Percentiles rank a stretch among this genome's conserved stretches.
Conservation (phyloP, 2,888 invertebrate genomes). For the Eumerus sabulonum region DNA sequence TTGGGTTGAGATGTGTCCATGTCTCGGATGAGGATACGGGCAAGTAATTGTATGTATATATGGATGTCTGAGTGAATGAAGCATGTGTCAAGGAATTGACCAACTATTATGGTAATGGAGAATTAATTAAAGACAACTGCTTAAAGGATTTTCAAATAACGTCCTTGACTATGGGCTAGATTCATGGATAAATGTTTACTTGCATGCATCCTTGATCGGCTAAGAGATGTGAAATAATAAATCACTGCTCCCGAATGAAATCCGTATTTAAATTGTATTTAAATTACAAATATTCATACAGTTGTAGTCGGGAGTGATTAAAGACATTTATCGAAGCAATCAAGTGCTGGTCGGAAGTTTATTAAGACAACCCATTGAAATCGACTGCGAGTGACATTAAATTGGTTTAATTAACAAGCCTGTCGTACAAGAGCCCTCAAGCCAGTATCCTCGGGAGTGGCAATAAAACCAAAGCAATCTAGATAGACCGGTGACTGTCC, state of each 20-base stretch:
- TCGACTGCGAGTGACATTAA: constrained; percentile 54
- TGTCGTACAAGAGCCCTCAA: constrained; percentile 32
- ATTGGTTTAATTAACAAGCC: constrained; percentile 63
- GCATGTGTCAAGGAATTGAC: neutral
- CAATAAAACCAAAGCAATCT: constrained; percentile 49
- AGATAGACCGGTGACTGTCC: constrained; percentile 56
- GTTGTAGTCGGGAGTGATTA: no score
- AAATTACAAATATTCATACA: no score
- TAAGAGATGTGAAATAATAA: no score
- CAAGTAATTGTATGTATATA: no score
- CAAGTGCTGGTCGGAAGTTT: neutral
- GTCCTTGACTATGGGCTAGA: neutral
- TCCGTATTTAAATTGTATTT: no score
- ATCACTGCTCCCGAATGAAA: no score
- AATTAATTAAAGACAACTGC: constrained; percentile 4
- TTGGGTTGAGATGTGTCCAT: no score
- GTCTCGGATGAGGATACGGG: no score
- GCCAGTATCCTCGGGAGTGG: constrained; percentile 10
- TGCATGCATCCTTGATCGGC: no score
- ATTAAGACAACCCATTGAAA: constrained; percentile 55
- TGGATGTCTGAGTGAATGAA: no score
- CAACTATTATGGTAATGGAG: constrained; percentile 1
- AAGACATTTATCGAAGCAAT: no score
- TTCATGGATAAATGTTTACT: no score
- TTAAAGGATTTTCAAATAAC: neutral